Evolutionary conservation across 2,113 vertebrate genomes (phyloP), one percentile per base, ranked within the genome.

Genomic region (Lates calcarifer): DNA sequence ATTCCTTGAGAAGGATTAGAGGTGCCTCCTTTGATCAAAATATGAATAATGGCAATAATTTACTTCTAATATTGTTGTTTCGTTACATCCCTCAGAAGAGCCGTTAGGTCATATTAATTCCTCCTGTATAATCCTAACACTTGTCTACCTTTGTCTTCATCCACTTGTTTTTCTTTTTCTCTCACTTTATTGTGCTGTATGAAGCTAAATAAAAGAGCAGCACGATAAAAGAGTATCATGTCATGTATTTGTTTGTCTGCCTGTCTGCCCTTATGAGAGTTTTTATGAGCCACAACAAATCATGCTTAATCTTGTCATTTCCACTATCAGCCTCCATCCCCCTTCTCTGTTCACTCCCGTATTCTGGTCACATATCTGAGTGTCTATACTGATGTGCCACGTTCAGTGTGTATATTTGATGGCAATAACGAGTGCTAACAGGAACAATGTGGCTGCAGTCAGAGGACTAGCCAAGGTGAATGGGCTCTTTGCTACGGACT

Each of bases 401-500:
- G 76, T 67, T n/a, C 0, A 26, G 8, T 8, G 47, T 58, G 31
- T 35, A 22, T 49, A 47, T 73, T 79, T 80, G 65, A 75, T 73
- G 35, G 43, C 47, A 35, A 33, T 61, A 37, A 39, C 18, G 10
- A 31, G 33, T 47, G 43, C 74, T 58, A 67, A 65, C 24, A 35
- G 29, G 37, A 57, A 43, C 3, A 51, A 53, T 51, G 51, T 43
- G 43, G 37, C 74, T 51, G 63, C 57, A 65, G 63, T 68, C 62
- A 76, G 66, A 82, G 68, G 85, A 87, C 76, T 81, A 49, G 41
- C 24, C 81, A 87, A 84, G 77, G 84, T 81, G 84, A 84, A 76
- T 37, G 33, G 45, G 33, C 66, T 57, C 47, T 69, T 64, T 63
- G 29, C 63, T 20, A 11, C 47, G 39, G 62, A 53, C 14, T 4